Conservation (phyloP, 2,113 vertebrate genomes). For the Anguilla japonica region DNA sequence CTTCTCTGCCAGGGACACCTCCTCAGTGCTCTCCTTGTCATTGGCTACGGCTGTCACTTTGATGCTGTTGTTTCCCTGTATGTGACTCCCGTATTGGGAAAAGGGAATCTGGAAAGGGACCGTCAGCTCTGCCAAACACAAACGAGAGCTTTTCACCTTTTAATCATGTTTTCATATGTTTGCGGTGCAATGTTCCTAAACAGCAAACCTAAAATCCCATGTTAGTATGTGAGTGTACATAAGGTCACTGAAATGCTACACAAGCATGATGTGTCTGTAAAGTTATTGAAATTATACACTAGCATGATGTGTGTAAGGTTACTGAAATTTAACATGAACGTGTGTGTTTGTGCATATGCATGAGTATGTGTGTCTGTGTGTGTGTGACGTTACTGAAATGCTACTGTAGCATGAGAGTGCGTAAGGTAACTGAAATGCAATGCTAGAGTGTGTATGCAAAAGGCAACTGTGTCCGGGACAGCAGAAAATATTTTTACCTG, state of each 20-base stretch:
- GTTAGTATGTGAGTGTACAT: too few species aligned
- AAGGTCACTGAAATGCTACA: not conserved
- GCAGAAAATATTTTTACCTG: slow-evolving; percentile 42
- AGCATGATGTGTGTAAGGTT: too few species aligned
- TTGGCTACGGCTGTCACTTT: slow-evolving; percentile 64
- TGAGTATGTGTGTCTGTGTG: too few species aligned
- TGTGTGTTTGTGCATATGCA: too few species aligned
- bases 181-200: not conserved
- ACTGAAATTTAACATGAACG: too few species aligned
- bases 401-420: too few species aligned
- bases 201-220: not conserved
- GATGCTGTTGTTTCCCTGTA: slow-evolving; percentile 68
- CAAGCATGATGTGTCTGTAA: not conserved
- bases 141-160: not conserved
- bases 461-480: not conserved
- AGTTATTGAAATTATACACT: too few species aligned
- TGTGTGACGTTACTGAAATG: too few species aligned
- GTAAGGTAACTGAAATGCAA: too few species aligned
- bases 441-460: not conserved
- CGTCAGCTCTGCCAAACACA: slow-evolving; percentile 65
- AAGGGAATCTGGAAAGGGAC: slow-evolving; percentile 74
- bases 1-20: slow-evolving; percentile 60
- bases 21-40: slow-evolving; percentile 34
- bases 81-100: slow-evolving; percentile 62
- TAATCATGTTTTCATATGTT: not conserved